Evolutionary conservation across 2,797 vertebrate species (phyloP).

Genomic region (Tolypeutes matacus): DNA sequence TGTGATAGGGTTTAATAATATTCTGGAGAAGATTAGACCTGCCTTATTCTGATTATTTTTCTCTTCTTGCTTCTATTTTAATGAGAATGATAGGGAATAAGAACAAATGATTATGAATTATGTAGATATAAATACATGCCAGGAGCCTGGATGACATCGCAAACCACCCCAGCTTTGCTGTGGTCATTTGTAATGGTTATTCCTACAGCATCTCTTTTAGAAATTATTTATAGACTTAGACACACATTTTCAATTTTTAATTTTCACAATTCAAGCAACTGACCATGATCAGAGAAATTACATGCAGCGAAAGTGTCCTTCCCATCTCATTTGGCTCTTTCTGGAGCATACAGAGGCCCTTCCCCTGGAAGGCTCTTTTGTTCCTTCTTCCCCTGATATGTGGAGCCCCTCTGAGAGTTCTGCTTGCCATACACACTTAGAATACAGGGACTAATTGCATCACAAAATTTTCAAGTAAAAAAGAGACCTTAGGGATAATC

Average conservation of each 20-base stretch:
- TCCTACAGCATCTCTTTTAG: conserved; percentile 27
- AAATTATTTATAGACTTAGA: conserved; percentile 78
- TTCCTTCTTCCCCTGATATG: neutral
- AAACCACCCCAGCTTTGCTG: neutral
- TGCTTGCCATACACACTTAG: neutral
- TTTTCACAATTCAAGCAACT: conserved; percentile 64
- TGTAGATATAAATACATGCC: conserved; percentile 1
- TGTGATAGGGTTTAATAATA: conserved; percentile 52
- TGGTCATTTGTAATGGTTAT: conserved; percentile 64
- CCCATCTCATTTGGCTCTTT: neutral
- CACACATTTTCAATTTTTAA: conserved; percentile 70
- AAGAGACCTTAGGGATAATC: neutral
- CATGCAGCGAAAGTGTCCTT: neutral
- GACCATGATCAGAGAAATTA: conserved; percentile 36
- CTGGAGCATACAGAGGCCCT: neutral
- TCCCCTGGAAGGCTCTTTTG: neutral
- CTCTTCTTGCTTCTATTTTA: conserved; percentile 69
- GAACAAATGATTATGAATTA: conserved; percentile 55
- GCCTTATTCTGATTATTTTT: conserved; percentile 58
- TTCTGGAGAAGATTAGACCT: conserved; percentile 51
- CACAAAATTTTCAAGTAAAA: conserved; percentile 48
- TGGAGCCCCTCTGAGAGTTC: neutral
- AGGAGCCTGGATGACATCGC: neutral
- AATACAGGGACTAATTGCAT: conserved; percentile 65
- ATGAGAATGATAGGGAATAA: conserved; percentile 58